phyloP scores from a whole-genome alignment of 2,888 invertebrate species.

The Cecidostiba fungosa region DNA sequence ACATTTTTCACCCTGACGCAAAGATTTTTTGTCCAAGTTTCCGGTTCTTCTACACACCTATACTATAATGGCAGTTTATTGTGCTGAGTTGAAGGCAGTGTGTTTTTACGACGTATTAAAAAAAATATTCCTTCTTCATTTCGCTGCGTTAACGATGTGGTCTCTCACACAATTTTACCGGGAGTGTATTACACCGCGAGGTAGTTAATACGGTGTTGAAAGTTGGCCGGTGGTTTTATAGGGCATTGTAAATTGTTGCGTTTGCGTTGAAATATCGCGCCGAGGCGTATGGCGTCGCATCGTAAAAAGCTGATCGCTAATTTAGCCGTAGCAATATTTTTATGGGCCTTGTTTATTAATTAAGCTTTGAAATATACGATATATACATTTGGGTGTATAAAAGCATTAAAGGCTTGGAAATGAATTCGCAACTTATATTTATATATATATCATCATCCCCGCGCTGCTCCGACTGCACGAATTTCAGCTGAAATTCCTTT shows the following conservation, averaged over 20 bases:
- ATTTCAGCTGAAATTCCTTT: background rate
- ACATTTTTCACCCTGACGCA: background rate
- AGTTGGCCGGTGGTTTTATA: slow-evolving; percentile 36
- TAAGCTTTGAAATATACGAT: background rate
- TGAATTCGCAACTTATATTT: too few species aligned
- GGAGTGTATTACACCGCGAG: background rate
- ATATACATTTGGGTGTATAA: too few species aligned
- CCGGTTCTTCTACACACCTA: background rate
- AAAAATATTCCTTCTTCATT: slow-evolving; percentile 46
- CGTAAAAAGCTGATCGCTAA: background rate
- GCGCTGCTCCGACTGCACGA: background rate
- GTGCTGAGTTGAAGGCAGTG: background rate
- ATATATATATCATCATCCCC: background rate
- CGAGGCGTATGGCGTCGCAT: background rate
- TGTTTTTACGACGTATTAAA: slow-evolving; percentile 29
- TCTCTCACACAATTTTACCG: slow-evolving; percentile 11
- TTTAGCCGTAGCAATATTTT: background rate
- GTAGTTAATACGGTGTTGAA: slow-evolving; percentile 17
- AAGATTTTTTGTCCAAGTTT: background rate
- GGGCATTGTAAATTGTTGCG: slow-evolving; percentile 46
- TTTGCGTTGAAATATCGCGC: slow-evolving; percentile 19
- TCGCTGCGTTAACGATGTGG: slow-evolving; percentile 33
- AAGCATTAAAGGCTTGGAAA: too few species aligned
- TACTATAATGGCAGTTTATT: background rate
- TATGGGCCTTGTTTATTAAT: background rate